Conservation (phyloP, 2,113 vertebrate species). For the Fregata magnificens region DNA sequence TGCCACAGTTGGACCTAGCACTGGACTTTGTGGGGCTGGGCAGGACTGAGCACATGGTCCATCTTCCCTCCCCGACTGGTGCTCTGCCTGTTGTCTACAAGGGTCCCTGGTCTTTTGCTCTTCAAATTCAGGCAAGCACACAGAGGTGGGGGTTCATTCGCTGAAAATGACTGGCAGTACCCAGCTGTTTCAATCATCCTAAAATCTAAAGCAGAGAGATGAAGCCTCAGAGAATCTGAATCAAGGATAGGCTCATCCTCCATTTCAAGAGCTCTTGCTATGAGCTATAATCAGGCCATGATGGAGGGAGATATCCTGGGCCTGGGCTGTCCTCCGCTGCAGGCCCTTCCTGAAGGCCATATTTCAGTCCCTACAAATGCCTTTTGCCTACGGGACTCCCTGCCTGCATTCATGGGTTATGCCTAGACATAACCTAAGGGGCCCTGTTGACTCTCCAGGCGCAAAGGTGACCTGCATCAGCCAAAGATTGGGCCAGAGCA, state of each 20-base stretch:
- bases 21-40: not conserved
- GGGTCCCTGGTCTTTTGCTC: not conserved
- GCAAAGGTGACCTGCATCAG: not conserved
- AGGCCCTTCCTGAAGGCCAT: not conserved
- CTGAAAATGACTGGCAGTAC: fast-evolving
- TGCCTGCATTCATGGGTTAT: not conserved
- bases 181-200: not conserved
- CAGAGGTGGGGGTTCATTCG: fast-evolving
- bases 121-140: not conserved
- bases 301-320: not conserved
- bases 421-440: not conserved
- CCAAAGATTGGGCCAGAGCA: not conserved
- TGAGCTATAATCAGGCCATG: fast-evolving
- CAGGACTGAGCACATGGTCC: too few relatives aligned
- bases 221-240: not conserved
- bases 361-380: not conserved
- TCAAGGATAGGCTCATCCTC: not conserved
- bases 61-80: not conserved
- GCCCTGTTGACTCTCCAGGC: not conserved
- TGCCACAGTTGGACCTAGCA: fast-evolving
- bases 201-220: not conserved
- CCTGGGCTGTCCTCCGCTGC: not conserved
- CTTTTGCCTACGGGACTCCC: not conserved
- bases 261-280: not conserved
- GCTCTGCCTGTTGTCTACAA: not conserved